A percentile compares a stretch with the other conserved stretches of the same genome.
These are phyloP conservation scores for Sebastes cheni DNA, from an alignment of 2,797 vertebrate genomes.

Conservation along the genomic window DNA sequence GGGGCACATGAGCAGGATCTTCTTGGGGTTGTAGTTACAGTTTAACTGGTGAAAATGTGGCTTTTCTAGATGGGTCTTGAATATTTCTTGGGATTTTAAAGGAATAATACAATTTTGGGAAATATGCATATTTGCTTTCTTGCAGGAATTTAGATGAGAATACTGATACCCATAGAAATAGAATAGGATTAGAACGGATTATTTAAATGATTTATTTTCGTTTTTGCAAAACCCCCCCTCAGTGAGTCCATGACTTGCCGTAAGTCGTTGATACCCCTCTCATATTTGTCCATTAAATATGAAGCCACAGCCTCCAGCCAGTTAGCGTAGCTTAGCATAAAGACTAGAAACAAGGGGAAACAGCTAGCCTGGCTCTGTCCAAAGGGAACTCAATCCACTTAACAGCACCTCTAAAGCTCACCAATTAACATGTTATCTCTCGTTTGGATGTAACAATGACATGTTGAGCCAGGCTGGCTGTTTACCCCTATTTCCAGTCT, in stretches of 20 bases:
- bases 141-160: background rate
- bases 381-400: background rate
- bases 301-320: background rate
- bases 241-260: rapidly evolving
- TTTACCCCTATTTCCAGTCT: background rate
- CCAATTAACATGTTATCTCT: background rate
- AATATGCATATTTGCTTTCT: background rate
- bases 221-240: no score
- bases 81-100: background rate
- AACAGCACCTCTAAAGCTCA: background rate
- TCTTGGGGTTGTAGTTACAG: background rate
- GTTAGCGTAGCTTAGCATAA: background rate
- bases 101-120: background rate
- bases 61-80: background rate
- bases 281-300: no score
- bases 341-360: background rate
- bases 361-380: background rate
- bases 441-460: background rate
- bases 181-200: no score
- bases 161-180: background rate
- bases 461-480: background rate
- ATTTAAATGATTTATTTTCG: no score
- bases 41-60: background rate
- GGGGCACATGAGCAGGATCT: background rate
- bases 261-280: no score